Conservation (phyloP, 2,888 invertebrate genomes). For the Melinaea menophilus region DNA sequence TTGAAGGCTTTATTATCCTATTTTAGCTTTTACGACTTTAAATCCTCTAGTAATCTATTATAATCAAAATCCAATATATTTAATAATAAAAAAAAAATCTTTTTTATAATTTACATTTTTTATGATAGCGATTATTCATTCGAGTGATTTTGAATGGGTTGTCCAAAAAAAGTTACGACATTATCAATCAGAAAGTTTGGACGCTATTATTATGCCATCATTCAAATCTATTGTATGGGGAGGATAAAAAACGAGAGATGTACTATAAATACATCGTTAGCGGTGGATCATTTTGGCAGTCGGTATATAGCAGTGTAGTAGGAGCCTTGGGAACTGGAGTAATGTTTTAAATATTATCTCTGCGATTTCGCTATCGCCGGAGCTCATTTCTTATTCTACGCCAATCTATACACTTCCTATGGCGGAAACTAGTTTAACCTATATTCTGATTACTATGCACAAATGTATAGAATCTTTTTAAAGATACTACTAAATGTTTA, state of each 20-base stretch:
- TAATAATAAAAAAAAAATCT: too few relatives aligned
- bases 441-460: not conserved
- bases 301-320: too few relatives aligned
- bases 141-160: constrained; percentile 24
- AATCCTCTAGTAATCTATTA: too few relatives aligned
- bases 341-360: constrained; percentile 4
- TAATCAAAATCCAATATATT: too few relatives aligned
- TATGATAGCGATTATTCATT: constrained; percentile 23
- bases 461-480: too few relatives aligned
- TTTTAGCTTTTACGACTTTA: too few relatives aligned
- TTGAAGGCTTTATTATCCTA: too few relatives aligned
- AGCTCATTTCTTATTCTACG: not conserved
- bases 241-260: constrained; percentile 18
- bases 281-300: constrained; percentile 19
- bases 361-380: not conserved
- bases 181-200: constrained; percentile 31
- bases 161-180: constrained; percentile 21
- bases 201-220: constrained; percentile 29
- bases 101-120: constrained; percentile 2
- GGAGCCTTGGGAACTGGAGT: constrained; percentile 1
- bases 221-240: constrained; percentile 28
- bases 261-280: constrained; percentile 29
- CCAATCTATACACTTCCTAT: constrained; percentile 3
- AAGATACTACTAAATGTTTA: too few relatives aligned
- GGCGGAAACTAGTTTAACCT: not conserved